Conservation (phyloP, 2,797 vertebrate genomes). For the Schizothorax lantsangensis region DNA sequence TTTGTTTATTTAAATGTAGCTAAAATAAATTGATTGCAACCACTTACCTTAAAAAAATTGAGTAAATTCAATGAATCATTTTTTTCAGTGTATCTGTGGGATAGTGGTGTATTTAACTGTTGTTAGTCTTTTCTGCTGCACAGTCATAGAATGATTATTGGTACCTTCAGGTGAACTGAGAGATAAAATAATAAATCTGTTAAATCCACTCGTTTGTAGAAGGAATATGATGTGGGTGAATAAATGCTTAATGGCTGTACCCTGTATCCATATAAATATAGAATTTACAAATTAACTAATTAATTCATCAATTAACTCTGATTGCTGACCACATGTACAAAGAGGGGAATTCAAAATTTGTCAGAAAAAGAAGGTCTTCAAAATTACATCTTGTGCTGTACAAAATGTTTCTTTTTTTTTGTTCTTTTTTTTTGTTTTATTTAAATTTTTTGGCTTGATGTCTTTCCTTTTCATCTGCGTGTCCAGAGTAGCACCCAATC, state of each 20-base stretch:
- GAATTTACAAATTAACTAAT: conserved; percentile 63
- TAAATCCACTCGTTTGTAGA: conserved; percentile 47
- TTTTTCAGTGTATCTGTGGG: too few species aligned
- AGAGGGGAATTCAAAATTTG: conserved; percentile 67
- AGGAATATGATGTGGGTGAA: conserved; percentile 52
- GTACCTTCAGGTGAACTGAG: conserved; percentile 42
- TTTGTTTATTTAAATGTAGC: too few species aligned
- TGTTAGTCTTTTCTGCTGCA: conserved; percentile 22
- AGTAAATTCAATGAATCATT: too few species aligned
- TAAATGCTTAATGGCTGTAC: conserved; percentile 62
- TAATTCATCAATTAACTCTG: conserved; percentile 58
- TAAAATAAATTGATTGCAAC: too few species aligned
- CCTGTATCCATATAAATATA: conserved; percentile 71
- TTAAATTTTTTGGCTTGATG: conserved; percentile 55
- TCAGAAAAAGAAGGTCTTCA: conserved; percentile 68
- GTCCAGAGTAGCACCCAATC: conserved; percentile 70
- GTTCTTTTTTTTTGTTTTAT: conserved; percentile 30
- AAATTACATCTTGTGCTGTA: conserved; percentile 67
- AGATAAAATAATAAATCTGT: conserved; percentile 36
- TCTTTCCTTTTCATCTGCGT: conserved; percentile 56
- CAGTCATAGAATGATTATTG: conserved; percentile 27
- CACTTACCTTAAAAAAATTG: too few species aligned
- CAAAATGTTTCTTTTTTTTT: conserved; percentile 62
- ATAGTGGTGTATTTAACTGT: neutral
- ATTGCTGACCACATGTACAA: conserved; percentile 65